Evolutionary conservation across 23 tunicate genomes (phyloP).

Genomic region (Halocynthia aurantium): DNA sequence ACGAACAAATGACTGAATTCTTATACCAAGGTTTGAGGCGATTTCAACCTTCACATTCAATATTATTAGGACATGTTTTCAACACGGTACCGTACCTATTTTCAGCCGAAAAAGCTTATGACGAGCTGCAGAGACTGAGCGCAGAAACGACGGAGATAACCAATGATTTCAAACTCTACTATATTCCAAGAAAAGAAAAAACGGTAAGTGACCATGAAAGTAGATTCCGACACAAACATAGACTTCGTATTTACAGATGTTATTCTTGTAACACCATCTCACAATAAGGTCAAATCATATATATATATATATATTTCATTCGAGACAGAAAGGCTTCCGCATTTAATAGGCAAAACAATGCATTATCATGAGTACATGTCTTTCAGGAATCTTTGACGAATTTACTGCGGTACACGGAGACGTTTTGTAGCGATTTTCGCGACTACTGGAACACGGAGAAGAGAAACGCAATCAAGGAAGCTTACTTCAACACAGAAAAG

Average conservation of each 20-base stretch:
- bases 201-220: background rate
- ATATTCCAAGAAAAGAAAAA: slow-evolving; percentile 30
- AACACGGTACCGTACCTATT: background rate
- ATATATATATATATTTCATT: too few species aligned
- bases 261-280: too few species aligned
- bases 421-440: slow-evolving; percentile 52
- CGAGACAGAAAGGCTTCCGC: too few species aligned
- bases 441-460: slow-evolving; percentile 37
- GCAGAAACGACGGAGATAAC: slow-evolving; percentile 45
- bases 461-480: slow-evolving; percentile 40
- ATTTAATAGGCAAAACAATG: too few species aligned
- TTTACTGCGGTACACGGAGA: slow-evolving; percentile 39
- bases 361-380: too few species aligned
- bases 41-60: background rate
- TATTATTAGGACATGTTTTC: background rate
- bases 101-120: slow-evolving; percentile 16
- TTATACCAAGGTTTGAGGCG: slow-evolving; percentile 34
- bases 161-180: slow-evolving; percentile 63
- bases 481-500: slow-evolving; percentile 54
- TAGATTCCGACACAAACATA: too few species aligned
- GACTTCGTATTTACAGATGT: too few species aligned
- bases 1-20: slow-evolving; percentile 40
- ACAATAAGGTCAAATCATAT: too few species aligned
- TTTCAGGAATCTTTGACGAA: slow-evolving; percentile 22
- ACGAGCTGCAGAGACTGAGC: slow-evolving; percentile 1